These are phyloP conservation scores for Bolinopsis microptera DNA, from an alignment of 37 sponge, comb jelly and placozoan genomes.

Conservation along the genomic window DNA sequence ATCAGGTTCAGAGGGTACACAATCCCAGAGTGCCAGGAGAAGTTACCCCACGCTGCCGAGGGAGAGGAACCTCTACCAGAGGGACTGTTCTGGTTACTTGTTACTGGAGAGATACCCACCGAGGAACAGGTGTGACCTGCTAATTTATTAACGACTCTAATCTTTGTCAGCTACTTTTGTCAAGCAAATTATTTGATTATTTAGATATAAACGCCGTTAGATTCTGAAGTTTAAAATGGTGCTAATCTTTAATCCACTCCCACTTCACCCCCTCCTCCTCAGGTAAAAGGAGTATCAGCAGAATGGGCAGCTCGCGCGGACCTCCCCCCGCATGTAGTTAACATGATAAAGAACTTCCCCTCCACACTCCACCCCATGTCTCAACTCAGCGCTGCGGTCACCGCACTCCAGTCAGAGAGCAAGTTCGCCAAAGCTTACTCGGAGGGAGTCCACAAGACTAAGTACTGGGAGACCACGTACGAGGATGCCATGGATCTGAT, in stretches of 20 bases:
- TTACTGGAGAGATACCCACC: constrained; percentile 91
- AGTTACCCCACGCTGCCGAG: constrained; percentile 86
- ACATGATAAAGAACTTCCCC: constrained; percentile 95
- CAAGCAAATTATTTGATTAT: neutral
- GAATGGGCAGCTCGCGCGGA: constrained; percentile 93
- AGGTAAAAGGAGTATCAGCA: constrained; percentile 83
- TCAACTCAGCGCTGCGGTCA: constrained; percentile 93
- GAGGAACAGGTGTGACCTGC: constrained; percentile 83
- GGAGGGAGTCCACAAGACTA: constrained; percentile 86
- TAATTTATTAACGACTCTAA: no score
- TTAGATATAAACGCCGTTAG: neutral
- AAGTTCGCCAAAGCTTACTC: constrained; percentile 94
- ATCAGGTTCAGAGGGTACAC: constrained; percentile 96
- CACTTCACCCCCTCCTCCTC: neutral
- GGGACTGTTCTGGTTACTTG: constrained; percentile 92
- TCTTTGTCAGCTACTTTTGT: neutral
- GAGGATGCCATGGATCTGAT: constrained; percentile 98
- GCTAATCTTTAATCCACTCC: no score
- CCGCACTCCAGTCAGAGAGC: constrained; percentile 95
- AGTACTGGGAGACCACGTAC: constrained; percentile 95
- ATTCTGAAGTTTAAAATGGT: no score
- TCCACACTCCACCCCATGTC: constrained; percentile 95
- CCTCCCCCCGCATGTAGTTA: constrained; percentile 93
- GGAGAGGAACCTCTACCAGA: constrained; percentile 96
- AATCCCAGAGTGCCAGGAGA: constrained; percentile 95